Base-by-base conservation (phyloP, 2,888 invertebrate genomes). In the Cartodere bifasciata region DNA sequence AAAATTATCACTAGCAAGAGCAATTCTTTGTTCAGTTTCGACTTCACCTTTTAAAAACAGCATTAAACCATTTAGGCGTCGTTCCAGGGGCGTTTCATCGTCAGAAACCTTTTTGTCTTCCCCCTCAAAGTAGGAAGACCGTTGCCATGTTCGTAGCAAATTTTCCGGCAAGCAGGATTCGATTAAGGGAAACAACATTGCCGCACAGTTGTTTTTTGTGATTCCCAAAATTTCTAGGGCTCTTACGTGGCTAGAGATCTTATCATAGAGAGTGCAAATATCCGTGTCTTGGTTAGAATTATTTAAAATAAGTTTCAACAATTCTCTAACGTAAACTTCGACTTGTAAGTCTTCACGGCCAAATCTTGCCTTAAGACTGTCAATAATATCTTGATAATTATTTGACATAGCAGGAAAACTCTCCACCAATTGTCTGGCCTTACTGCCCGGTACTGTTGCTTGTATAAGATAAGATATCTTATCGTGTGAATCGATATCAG, bases 131-230 rank as follows among this genome's bases (percentile, higher is more conserved):
- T 4, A 14, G 3, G 29, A 4, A 13, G 38, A 32, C 13, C 40
- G 17, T 29, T 42, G 40, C 49, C 48, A 52, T 9, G 41, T 40
- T 20, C 44, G 12, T 13, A 50, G 30, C 4, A 46, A 29, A 4
- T 45, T 44, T 9, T 44, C 39, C 2, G 49, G 52, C 7, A 52
- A 31, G 31, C 42, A 39, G 2, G 48, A 50, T 30, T 52, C 51
- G 11, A 51, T 47, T 3, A 52, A 34, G 3, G 51, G 53, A 34
- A 44, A 50, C 5, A 50, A 31, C 40, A 48, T 47, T 2, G 47
- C 43, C 5, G 44, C 40, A 35, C 39, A 50, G 35, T 45, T 50
- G 10, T 49, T 46, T 2, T 41, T 32, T 7, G 45, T 45, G 20
- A 48, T 38, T 4, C 44, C 44, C 10, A 51, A 34, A 5, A 44